Conservation (phyloP, 2,888 invertebrate species). For the Spilosoma lubricipeda region DNA sequence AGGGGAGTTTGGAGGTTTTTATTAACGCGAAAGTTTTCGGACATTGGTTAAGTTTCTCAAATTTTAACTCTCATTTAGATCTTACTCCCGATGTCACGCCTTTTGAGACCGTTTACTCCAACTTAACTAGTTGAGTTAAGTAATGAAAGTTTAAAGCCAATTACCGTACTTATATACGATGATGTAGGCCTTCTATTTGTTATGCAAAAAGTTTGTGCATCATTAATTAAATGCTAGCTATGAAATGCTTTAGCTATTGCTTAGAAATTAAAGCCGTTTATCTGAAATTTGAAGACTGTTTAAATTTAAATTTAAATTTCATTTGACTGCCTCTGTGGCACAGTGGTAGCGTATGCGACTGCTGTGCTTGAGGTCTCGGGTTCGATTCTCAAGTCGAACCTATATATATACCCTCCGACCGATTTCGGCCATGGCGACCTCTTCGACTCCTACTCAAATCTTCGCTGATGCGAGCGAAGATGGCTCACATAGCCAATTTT, state of each 20-base stretch:
- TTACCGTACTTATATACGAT: conserved; percentile 9
- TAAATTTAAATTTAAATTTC: no score
- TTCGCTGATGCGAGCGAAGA: no score
- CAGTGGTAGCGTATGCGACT: no score
- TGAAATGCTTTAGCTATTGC: neutral
- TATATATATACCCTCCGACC: no score
- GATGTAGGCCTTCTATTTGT: neutral
- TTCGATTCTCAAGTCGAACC: no score
- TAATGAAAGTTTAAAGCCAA: conserved; percentile 19
- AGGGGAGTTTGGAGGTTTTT: conserved; percentile 9
- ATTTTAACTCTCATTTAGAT: conserved; percentile 22
- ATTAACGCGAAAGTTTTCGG: conserved; percentile 10
- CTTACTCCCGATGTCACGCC: conserved; percentile 3
- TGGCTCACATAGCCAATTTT: no score
- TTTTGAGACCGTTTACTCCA: conserved; percentile 12
- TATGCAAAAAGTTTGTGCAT: neutral
- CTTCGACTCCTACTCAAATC: no score
- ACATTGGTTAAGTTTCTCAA: conserved; percentile 16
- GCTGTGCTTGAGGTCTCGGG: no score
- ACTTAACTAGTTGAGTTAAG: conserved; percentile 16
- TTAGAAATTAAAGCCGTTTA: neutral
- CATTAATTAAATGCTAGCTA: neutral
- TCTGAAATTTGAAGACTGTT: no score
- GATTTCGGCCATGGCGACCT: no score
- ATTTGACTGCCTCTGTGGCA: no score